A percentile compares a stretch with the other conserved stretches of the same genome.
phyloP scores from a whole-genome alignment of 2,797 vertebrate species.

The Pampus argenteus region DNA sequence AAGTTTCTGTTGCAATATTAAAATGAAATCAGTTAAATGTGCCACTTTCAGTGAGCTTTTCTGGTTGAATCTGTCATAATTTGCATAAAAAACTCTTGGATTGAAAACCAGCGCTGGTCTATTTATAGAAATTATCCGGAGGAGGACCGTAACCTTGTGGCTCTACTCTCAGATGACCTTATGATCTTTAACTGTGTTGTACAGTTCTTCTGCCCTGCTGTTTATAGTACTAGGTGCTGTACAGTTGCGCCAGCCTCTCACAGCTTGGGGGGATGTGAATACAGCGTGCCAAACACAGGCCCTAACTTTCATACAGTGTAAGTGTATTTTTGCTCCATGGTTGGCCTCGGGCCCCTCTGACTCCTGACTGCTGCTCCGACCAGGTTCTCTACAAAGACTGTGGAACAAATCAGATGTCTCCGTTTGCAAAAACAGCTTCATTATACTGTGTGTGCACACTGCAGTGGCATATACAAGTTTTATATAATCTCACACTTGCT shows the following conservation, averaged over 20 bases:
- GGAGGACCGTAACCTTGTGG: slow-evolving; percentile 43
- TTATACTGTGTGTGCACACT: slow-evolving; percentile 30
- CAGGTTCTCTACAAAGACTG: slow-evolving; percentile 42
- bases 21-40: slow-evolving; percentile 1
- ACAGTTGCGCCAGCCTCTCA: slow-evolving; percentile 43
- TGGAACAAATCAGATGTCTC: slow-evolving; percentile 59
- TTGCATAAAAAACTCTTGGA: slow-evolving; percentile 35
- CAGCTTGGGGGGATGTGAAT: slow-evolving; percentile 49
- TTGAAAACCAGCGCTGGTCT: slow-evolving; percentile 13
- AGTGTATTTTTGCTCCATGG: slow-evolving; percentile 9
- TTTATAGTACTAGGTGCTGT: slow-evolving; percentile 38
- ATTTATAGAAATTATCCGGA: slow-evolving; percentile 42
- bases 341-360: slow-evolving; percentile 52
- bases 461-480: slow-evolving; percentile 35
- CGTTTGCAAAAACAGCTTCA: slow-evolving; percentile 30
- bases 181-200: slow-evolving; percentile 16
- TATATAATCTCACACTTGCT: slow-evolving; percentile 19
- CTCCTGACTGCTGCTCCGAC: slow-evolving; percentile 45
- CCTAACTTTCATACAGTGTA: slow-evolving; percentile 23
- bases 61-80: neutral
- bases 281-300: slow-evolving; percentile 21
- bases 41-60: slow-evolving; percentile 1
- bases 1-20: neutral
- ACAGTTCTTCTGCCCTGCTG: slow-evolving; percentile 13
- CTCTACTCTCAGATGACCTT: slow-evolving; percentile 53